Conservation (phyloP, 2,113 vertebrate genomes). For the Mystacornis crossleyi region DNA sequence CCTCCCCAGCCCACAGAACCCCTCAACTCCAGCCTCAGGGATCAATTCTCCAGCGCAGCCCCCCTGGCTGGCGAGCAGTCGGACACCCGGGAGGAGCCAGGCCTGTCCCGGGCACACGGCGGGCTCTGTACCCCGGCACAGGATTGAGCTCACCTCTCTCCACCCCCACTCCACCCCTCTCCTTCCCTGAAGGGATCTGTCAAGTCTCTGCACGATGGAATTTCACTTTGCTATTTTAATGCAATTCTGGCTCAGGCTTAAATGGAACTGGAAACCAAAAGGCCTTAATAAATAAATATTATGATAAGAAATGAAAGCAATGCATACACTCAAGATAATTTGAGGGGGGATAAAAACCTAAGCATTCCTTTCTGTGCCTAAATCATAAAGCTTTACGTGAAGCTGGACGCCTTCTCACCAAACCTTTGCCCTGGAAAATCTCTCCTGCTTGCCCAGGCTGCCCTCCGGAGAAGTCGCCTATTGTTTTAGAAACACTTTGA, state of each 20-base stretch:
- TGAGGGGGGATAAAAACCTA: conserved; percentile 62
- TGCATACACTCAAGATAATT: conserved; percentile 74
- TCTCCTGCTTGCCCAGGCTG: conserved; percentile 26
- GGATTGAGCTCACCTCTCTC: conserved; percentile 57
- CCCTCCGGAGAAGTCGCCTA: conserved; percentile 27
- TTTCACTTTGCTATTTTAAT: conserved; percentile 86
- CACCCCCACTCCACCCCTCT: conserved; percentile 65
- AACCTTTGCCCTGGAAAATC: conserved; percentile 58
- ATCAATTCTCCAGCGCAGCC: neutral
- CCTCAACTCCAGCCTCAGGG: neutral
- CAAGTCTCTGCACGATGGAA: conserved; percentile 78
- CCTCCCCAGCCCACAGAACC: too few species aligned
- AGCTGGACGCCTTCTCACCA: conserved; percentile 15
- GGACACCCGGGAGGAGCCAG: neutral
- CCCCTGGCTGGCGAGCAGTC: rapidly evolving
- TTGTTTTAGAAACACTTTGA: conserved; percentile 63
- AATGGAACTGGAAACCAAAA: conserved; percentile 82
- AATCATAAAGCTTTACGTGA: conserved; percentile 58
- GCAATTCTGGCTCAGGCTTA: conserved; percentile 81
- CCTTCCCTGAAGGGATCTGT: conserved; percentile 77
- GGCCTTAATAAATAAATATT: conserved; percentile 86
- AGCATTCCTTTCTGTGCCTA: conserved; percentile 68
- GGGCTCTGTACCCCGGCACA: neutral
- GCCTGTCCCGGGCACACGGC: neutral
- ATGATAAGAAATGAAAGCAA: conserved; percentile 85